Evolutionary conservation across 2,888 invertebrate genomes (phyloP), one percentile per base, ranked within the genome.

Genomic region (Muschampia plurimacula): DNA sequence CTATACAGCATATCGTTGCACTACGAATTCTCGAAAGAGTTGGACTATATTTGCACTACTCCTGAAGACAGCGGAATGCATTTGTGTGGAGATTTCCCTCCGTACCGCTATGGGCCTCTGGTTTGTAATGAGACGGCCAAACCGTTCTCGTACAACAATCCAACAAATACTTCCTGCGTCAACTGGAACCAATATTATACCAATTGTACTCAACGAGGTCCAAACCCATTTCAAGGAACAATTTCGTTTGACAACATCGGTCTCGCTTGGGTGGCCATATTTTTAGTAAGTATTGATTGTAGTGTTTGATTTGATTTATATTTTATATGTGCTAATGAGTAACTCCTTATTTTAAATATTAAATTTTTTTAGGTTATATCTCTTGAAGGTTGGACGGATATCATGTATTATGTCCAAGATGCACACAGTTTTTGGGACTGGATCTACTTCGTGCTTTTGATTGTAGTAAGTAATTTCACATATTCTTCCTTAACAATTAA

Each of bases 401-500:
- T 99, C 79, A 99, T 99, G 99, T 99, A 99, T 93, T 99, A 99
- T 94, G 98, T 99, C 77, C 99, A 99, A 95, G 99, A 99, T 91
- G 99, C 99, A 67, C 99, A 99, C 93, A 99, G 99, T 78, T 99
- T 99, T 92, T 99, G 99, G 99, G 99, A 99, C 89, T 99, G 99
- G 99, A 98, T 99, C 80, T 99, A 99, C 94, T 99, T 99, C 95
- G 99, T 99, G 75, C 96, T 99, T 76, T 96, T 99, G 78, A 99
- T 99, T 95, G 99, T 99, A 95, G 99, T 99, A 95, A 96, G 98
- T 96, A 74, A 66, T 74, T 73, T 9, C 2, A 15, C 3, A 55
- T 15, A 15, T 15, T 32, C 7, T 52, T 67, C 12, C 7, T 55
- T 36, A 36, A 36, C 36, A 36, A 36, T 6, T 36, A 4, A 36